These are phyloP conservation scores for Gadopsis bispinosus DNA, from an alignment of 2,797 vertebrate species.

Conservation along the genomic window DNA sequence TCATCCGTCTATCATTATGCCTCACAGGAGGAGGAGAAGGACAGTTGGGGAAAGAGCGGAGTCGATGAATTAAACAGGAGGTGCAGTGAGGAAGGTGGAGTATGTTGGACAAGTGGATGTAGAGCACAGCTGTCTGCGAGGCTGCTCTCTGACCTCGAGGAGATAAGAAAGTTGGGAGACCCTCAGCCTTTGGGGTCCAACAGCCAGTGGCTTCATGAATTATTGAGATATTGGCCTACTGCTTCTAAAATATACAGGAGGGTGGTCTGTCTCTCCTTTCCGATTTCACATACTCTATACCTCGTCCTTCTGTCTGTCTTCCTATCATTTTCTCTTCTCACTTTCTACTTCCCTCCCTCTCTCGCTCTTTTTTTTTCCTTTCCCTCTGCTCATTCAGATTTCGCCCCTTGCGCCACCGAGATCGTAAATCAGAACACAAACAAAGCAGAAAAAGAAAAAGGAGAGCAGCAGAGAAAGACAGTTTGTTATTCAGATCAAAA, in stretches of 20 bases:
- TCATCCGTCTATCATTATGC: slow-evolving; percentile 69
- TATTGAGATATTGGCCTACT: slow-evolving; percentile 90
- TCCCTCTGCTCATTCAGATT: slow-evolving; percentile 47
- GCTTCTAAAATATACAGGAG: slow-evolving; percentile 87
- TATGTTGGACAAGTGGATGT: slow-evolving; percentile 74
- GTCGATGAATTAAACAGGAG: slow-evolving; percentile 82
- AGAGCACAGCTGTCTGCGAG: slow-evolving; percentile 74
- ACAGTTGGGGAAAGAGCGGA: slow-evolving; percentile 49
- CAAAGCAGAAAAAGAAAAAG: slow-evolving; percentile 48
- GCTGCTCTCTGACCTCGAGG: slow-evolving; percentile 76
- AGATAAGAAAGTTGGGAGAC: slow-evolving; percentile 81
- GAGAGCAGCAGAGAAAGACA: slow-evolving; percentile 57
- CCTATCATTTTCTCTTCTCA: slow-evolving; percentile 58
- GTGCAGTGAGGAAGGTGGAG: slow-evolving; percentile 68
- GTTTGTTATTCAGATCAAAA: slow-evolving; percentile 74
- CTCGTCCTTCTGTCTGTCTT: slow-evolving; percentile 68
- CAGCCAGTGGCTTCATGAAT: slow-evolving; percentile 85
- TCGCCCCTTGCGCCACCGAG: slow-evolving; percentile 42
- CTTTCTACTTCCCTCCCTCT: slow-evolving; percentile 14
- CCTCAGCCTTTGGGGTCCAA: slow-evolving; percentile 78
- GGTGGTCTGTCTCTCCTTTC: slow-evolving; percentile 76
- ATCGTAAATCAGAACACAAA: slow-evolving; percentile 73
- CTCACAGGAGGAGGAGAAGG: slow-evolving; percentile 59
- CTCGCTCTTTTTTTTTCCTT: neutral
- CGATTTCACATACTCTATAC: slow-evolving; percentile 72